These are phyloP conservation scores for Xestobium rufovillosum DNA, from an alignment of 2,888 invertebrate genomes.

Conservation along the genomic window DNA sequence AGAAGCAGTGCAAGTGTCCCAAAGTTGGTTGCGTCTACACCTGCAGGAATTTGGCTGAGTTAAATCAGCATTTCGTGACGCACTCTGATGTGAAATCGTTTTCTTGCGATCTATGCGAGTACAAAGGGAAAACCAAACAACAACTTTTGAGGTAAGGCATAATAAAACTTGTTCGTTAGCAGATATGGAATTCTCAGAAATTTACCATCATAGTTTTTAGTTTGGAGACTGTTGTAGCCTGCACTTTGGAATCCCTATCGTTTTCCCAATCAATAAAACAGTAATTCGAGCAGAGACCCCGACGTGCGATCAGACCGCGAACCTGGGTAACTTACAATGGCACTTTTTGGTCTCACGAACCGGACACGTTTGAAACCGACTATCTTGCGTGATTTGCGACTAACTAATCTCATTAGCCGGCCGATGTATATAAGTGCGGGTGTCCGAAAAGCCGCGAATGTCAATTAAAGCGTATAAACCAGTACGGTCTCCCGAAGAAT, in stretches of 20 bases:
- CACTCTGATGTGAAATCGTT: constrained; percentile 49
- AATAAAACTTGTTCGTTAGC: background rate
- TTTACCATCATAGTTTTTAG: constrained; percentile 2
- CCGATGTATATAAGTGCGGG: background rate
- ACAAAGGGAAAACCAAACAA: constrained; percentile 48
- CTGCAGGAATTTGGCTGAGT: constrained; percentile 49
- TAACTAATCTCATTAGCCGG: background rate
- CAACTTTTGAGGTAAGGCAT: constrained; percentile 46
- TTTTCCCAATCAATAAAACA: too few species aligned
- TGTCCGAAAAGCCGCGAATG: constrained; percentile 1
- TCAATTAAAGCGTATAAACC: background rate
- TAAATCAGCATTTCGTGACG: constrained; percentile 48
- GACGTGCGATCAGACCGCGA: too few species aligned
- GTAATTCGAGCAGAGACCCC: too few species aligned
- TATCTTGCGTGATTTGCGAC: background rate
- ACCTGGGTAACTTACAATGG: too few species aligned
- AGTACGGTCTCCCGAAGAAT: background rate
- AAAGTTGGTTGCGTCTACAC: constrained; percentile 50
- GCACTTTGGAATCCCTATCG: too few species aligned
- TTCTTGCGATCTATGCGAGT: constrained; percentile 47
- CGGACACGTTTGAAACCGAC: too few species aligned
- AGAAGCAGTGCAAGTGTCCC: constrained; percentile 50
- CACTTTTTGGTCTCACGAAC: too few species aligned
- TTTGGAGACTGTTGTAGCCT: constrained; percentile 2
- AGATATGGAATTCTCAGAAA: background rate